phyloP scores from a whole-genome alignment of 2,797 vertebrate genomes.

The Cheirogaleus major region DNA sequence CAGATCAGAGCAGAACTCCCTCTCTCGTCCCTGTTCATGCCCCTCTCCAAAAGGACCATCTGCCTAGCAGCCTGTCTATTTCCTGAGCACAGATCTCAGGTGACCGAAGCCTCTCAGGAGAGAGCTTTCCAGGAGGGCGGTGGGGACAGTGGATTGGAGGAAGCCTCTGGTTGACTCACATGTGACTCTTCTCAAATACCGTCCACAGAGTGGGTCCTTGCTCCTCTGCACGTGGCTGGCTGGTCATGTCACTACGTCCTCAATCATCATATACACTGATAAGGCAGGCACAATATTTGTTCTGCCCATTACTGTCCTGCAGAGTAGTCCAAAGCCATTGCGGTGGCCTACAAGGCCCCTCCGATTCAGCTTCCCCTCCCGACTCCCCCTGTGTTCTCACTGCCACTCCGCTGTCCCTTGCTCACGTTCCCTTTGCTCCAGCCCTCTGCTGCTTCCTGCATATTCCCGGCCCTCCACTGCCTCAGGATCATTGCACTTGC shows the following conservation, averaged over 20 bases:
- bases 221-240: fast-evolving
- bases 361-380: fast-evolving
- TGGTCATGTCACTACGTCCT: neutral
- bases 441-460: neutral
- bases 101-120: neutral
- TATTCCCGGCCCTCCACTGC: too few relatives aligned
- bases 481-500: neutral
- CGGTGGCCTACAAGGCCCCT: neutral
- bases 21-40: neutral
- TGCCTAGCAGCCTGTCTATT: neutral
- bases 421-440: neutral
- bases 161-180: neutral
- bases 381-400: neutral
- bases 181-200: neutral
- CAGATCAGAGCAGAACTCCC: neutral
- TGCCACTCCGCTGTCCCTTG: neutral
- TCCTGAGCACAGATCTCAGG: neutral
- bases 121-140: neutral
- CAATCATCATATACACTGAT: neutral
- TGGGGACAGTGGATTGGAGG: neutral
- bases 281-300: neutral
- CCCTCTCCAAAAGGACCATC: neutral
- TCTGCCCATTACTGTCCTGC: neutral
- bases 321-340: neutral
- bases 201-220: too few relatives aligned